Conservation (phyloP, 1,140 invertebrate genomes). For the Lepidurus packardi region DNA sequence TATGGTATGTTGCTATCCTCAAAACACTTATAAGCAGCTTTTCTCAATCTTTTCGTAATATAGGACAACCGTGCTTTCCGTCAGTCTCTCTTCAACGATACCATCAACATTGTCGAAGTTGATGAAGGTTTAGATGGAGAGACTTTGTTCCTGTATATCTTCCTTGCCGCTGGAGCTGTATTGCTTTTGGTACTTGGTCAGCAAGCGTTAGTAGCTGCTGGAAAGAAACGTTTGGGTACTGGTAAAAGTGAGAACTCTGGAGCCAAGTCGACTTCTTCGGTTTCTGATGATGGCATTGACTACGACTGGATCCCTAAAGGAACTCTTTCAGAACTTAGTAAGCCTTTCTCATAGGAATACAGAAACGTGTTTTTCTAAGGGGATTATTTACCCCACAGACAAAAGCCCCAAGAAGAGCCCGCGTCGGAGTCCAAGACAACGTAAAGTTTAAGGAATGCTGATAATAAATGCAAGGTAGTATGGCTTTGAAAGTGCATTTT, state of each 20-base stretch:
- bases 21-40: background rate
- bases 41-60: constrained; percentile 37
- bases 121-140: constrained; percentile 96
- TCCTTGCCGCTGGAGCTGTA: constrained; percentile 81
- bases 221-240: constrained; percentile 52
- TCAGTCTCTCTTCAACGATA: constrained; percentile 97
- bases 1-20: constrained; percentile 50
- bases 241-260: constrained; percentile 52
- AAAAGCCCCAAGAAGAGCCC: constrained; percentile 36
- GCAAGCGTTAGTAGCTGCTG: constrained; percentile 73
- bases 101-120: constrained; percentile 91
- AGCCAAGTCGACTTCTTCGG: constrained; percentile 69
- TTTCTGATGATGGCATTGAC: constrained; percentile 80
- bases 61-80: constrained; percentile 64
- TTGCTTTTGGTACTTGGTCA: constrained; percentile 82
- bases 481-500: constrained; percentile 3
- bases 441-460: constrained; percentile 32
- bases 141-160: constrained; percentile 95
- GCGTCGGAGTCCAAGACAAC: constrained; percentile 33
- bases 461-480: constrained; percentile 9
- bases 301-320: constrained; percentile 96
- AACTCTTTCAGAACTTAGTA: constrained; percentile 72
- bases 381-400: constrained; percentile 26
- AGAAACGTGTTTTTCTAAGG: background rate
- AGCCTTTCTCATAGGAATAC: constrained; percentile 43